phyloP scores from a whole-genome alignment of 2,113 vertebrate genomes.

The Prochilodus magdalenae region DNA sequence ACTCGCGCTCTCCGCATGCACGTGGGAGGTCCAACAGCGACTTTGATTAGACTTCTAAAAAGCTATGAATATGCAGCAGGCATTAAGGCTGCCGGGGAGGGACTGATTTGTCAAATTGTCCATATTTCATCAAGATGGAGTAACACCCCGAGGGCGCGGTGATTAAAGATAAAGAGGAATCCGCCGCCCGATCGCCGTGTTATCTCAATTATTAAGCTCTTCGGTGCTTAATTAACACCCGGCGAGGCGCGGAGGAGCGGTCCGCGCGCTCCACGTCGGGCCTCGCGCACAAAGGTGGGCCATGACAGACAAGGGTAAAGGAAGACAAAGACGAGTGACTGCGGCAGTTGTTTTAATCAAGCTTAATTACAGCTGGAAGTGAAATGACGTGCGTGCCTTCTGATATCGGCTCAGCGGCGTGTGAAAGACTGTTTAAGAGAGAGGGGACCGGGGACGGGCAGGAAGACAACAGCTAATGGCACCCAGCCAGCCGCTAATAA shows the following conservation, averaged over 20 bases:
- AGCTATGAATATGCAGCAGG: conserved; percentile 87
- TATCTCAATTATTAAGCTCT: conserved; percentile 82
- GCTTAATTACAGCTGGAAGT: conserved; percentile 95
- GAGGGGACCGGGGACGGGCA: conserved; percentile 21
- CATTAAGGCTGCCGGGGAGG: conserved; percentile 72
- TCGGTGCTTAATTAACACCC: conserved; percentile 81
- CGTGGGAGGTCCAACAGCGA: conserved; percentile 68
- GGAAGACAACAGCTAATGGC: conserved; percentile 36
- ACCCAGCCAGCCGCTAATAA: conserved; percentile 46
- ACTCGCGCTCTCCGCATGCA: conserved; percentile 64
- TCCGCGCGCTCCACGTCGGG: conserved; percentile 69
- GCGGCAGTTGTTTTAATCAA: conserved; percentile 93
- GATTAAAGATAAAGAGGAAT: conserved; percentile 77
- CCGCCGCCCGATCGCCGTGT: conserved; percentile 74
- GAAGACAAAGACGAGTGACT: conserved; percentile 60
- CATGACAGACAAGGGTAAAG: conserved; percentile 38
- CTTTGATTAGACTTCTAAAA: conserved; percentile 89
- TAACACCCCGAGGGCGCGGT: conserved; percentile 81
- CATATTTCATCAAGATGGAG: conserved; percentile 84
- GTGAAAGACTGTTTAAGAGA: conserved; percentile 79
- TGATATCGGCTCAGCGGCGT: conserved; percentile 92
- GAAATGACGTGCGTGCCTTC: conserved; percentile 93
- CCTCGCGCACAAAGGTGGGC: conserved; percentile 56
- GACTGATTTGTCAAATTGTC: conserved; percentile 88
- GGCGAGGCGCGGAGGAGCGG: conserved; percentile 73